Conservation (phyloP, 2,113 vertebrate genomes). For the Osmerus eperlanus region DNA sequence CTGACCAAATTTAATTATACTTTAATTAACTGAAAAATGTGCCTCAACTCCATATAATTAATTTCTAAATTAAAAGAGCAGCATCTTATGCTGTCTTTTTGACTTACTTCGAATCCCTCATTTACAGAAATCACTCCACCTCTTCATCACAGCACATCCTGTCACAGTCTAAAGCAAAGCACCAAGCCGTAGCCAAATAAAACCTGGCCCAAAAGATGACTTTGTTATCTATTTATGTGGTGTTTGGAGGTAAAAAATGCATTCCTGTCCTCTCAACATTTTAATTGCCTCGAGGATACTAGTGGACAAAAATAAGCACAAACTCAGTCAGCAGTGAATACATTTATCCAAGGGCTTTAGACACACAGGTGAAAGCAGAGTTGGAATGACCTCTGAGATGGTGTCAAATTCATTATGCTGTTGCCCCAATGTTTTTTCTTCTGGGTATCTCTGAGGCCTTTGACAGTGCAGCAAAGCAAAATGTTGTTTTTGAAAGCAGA, state of each 20-base stretch:
- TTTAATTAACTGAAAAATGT: no score
- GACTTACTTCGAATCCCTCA: not conserved
- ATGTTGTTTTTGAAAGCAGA: constrained; percentile 1
- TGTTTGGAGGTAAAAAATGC: no score
- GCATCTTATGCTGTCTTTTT: not conserved
- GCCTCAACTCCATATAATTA: not conserved
- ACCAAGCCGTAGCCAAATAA: no score
- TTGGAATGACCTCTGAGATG: constrained; percentile 10
- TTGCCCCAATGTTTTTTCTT: not conserved
- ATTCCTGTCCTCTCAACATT: no score
- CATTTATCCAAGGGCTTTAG: not conserved
- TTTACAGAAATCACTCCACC: not conserved
- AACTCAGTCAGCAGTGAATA: not conserved
- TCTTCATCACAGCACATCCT: no score
- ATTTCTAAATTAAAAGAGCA: not conserved
- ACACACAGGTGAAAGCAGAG: not conserved
- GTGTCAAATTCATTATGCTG: not conserved
- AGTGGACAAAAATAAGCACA: not conserved
- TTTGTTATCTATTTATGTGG: no score
- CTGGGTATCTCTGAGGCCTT: not conserved
- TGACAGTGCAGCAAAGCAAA: not conserved
- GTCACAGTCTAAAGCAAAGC: no score
- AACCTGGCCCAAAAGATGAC: no score
- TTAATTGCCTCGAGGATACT: no score
- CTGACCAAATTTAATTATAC: not conserved